Base-by-base conservation (phyloP, 2,797 vertebrate genomes). In the Eulemur rubriventer region DNA sequence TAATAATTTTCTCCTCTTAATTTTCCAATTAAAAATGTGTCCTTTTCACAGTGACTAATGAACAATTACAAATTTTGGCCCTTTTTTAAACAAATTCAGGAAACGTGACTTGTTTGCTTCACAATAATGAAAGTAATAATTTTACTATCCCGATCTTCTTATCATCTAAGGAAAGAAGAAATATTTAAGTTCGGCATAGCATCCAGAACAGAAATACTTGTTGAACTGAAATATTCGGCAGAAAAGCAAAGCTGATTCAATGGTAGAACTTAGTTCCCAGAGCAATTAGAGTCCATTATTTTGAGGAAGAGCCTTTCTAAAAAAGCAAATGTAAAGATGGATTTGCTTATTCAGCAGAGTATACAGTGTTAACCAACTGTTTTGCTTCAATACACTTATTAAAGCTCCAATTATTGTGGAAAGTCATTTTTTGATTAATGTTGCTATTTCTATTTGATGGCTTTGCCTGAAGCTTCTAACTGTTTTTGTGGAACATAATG, bases 361-460 rank as follows among this genome's bases (percentile, higher is more conserved):
- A 33, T 65, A 81, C 83, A 97, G 93, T 92, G 90, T 98, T 98
- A 98, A 98, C 70, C 14, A 96, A 94, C 96, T 94, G 90, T 96
- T 99, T 99, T 99, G 97, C 96, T 98, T 98, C 97, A 97, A 73
- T 98, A 96, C 96, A 91, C 97, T 98, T 98, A 98, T 98, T 99
- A 99, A 99, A 98, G 97, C 97, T 98, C 98, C 98, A 98, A 97
- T 98, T 98, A 98, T 97, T 98, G 84, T 86, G 97, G 95, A 85
- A 86, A 98, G 65, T 90, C 95, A 96, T 98, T 98, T 98, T 98
- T 99, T 99, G 98, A 99, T 99, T 99, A 99, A 98, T 98, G 98
- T 96, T 98, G 97, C 97, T 99, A 50, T 98, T 98, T 98, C 94
- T 98, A 78, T 98, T 95, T 98, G 98, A 98, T 97, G 97, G 94